A percentile compares a stretch with the other conserved stretches of the same genome.
Conservation (phyloP, 1,140 invertebrate species). For the Lutraria rhynchaena region DNA sequence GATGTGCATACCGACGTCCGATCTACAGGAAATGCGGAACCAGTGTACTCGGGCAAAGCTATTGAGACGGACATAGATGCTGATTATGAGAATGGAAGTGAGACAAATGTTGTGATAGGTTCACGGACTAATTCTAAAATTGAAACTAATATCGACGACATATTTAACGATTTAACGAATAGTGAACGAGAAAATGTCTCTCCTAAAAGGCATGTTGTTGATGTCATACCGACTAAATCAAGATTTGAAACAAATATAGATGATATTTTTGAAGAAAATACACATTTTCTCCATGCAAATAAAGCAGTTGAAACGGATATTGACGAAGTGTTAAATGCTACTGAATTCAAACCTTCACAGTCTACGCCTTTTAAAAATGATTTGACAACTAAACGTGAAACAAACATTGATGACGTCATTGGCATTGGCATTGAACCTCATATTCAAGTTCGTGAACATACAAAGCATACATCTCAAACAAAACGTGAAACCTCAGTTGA, state of each 20-base stretch:
- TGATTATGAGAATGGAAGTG: not conserved
- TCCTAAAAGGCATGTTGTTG: not conserved
- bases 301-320: slow-evolving; percentile 3
- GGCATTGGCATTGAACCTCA: not conserved
- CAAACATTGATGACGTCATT: slow-evolving; percentile 44
- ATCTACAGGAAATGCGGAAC: not conserved
- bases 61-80: slow-evolving; percentile 21
- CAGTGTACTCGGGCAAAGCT: not conserved
- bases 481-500: slow-evolving; percentile 48
- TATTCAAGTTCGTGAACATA: not conserved
- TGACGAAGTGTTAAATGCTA: not conserved
- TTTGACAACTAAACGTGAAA: slow-evolving; percentile 16
- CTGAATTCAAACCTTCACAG: not conserved
- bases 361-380: slow-evolving; percentile 10
- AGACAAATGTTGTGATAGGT: not conserved
- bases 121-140: slow-evolving; percentile 17
- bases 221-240: not conserved
- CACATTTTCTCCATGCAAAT: not conserved
- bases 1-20: too few relatives aligned
- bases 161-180: slow-evolving; percentile 30
- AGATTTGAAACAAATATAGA: slow-evolving; percentile 49
- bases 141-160: slow-evolving; percentile 53
- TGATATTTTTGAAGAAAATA: slow-evolving; percentile 31
- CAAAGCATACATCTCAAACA: not conserved
- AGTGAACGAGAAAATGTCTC: not conserved